Conservation (phyloP, 1,140 invertebrate species). For the Ips typographus region DNA sequence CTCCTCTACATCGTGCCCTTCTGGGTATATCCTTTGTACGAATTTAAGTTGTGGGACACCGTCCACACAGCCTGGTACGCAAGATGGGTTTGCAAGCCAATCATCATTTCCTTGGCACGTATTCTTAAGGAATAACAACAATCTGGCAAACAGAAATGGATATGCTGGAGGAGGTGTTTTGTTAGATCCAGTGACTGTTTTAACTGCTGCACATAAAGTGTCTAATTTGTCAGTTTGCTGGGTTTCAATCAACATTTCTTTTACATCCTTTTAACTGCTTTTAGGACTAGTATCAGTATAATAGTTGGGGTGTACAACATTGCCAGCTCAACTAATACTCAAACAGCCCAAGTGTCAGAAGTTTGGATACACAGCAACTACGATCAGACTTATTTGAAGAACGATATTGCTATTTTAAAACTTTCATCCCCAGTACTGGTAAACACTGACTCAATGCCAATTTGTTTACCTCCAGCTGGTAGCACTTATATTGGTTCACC, state of each 20-base stretch:
- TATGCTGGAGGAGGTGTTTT: slow-evolving; percentile 46
- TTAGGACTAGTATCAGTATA: slow-evolving; percentile 37
- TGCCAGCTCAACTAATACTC: slow-evolving; percentile 26
- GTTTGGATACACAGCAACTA: slow-evolving; percentile 58
- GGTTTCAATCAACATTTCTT: background rate
- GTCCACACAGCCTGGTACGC: slow-evolving; percentile 14
- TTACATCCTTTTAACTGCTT: slow-evolving; percentile 5
- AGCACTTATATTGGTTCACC: slow-evolving; percentile 26
- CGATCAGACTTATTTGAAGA: slow-evolving; percentile 56
- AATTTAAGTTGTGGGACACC: slow-evolving; percentile 33
- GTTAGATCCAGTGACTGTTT: slow-evolving; percentile 39
- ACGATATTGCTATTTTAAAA: slow-evolving; percentile 65
- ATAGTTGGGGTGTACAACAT: slow-evolving; percentile 39
- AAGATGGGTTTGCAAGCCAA: slow-evolving; percentile 39
- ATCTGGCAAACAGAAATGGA: slow-evolving; percentile 34
- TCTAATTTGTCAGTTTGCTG: slow-evolving; percentile 36
- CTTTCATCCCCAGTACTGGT: slow-evolving; percentile 54
- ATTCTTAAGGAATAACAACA: slow-evolving; percentile 38
- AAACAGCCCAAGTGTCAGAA: slow-evolving; percentile 34
- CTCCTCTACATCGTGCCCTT: slow-evolving; percentile 13
- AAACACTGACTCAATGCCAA: slow-evolving; percentile 57
- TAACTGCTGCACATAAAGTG: slow-evolving; percentile 48
- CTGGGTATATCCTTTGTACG: slow-evolving; percentile 27
- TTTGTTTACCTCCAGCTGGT: slow-evolving; percentile 56
- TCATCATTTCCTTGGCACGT: slow-evolving; percentile 44